These are phyloP conservation scores for Danaus melanippus DNA, from an alignment of 1,140 invertebrate genomes.

Conservation along the genomic window DNA sequence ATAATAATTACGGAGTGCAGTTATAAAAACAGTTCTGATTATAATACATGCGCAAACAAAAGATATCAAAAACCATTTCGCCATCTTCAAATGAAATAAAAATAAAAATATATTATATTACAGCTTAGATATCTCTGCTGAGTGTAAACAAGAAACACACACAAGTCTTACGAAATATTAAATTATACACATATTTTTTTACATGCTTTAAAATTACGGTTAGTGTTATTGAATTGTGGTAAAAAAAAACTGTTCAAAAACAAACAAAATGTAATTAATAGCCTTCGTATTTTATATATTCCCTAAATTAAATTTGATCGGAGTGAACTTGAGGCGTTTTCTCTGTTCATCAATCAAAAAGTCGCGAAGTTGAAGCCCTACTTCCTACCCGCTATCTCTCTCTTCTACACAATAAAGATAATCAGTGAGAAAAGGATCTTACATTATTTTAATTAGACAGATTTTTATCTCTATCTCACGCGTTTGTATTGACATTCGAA, in stretches of 20 bases:
- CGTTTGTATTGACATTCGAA: too few species aligned
- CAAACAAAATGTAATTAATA: constrained; percentile 65
- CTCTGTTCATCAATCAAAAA: constrained; percentile 68
- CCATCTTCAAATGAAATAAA: too few species aligned
- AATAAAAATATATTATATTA: too few species aligned
- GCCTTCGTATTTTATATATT: constrained; percentile 49
- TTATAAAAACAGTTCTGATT: too few species aligned
- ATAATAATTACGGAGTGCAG: too few species aligned
- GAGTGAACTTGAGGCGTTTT: constrained; percentile 69
- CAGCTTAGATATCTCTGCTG: too few species aligned
- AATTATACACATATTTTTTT: too few species aligned
- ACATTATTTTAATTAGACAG: constrained; percentile 48
- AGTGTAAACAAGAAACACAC: too few species aligned
- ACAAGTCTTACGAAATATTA: too few species aligned
- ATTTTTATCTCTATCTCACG: constrained; percentile 1
- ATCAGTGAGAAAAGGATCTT: constrained; percentile 26
- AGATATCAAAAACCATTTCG: too few species aligned
- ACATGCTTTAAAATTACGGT: constrained; percentile 22
- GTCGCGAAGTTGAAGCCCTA: constrained; percentile 51
- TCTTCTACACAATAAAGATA: constrained; percentile 7
- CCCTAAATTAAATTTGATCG: constrained; percentile 68
- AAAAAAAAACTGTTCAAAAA: constrained; percentile 49
- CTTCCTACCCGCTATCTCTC: constrained; percentile 45
- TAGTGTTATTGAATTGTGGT: constrained; percentile 35
- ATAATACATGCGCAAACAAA: too few species aligned